Base-by-base conservation (phyloP, 2,888 invertebrate genomes). In the Euspilapteryx auroguttella region DNA sequence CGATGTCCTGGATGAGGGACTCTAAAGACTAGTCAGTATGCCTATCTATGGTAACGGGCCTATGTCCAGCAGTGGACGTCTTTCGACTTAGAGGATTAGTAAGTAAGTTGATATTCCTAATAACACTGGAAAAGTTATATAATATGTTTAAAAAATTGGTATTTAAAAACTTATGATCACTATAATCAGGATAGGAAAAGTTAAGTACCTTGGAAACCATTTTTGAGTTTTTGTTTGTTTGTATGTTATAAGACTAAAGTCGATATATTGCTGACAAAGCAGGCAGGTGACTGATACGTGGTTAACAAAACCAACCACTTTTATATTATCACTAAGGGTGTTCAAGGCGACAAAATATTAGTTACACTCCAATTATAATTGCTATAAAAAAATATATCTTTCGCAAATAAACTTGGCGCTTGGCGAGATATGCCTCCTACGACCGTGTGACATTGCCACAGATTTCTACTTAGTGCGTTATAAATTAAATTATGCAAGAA, bases 261-360 rank as follows among this genome's bases (percentile, higher is more conserved):
- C 29, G 14, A 29, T 27, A 25, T 22, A 30, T 21, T 30, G 42
- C 3, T 24, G 14, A 12, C 23, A 49, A 48, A 35, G 41, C 37
- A 45, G 46, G 37, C 36, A 38, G 40, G 41, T 37, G 42, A 73
- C 59, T 73, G 71, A 69, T 69, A 55, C 45, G 37, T 43, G 43
- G 41, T 44, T 33, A 37, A 39, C 43, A 47, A 46, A 47, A 48
- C 38, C 50, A 40, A 43, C 49, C 47, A 49, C 63, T 68, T 73
- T 65, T 71, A 73, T 73, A 73, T 59, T 47, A 43, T 47, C 47
- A 52, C 47, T 47, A 56, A 56, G 48, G 36, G 48, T 55, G 42
- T 35, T 51, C 69, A 71, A 69, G 66, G 68, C 57, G 51, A 69
- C n/a, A n/a, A n/a, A n/a, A n/a, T 54, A 49, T 51, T 45, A 63